Evolutionary conservation across 53 echinoderm and acorn worm genomes (phyloP).

Genomic region (Holothuria leucospilota): DNA sequence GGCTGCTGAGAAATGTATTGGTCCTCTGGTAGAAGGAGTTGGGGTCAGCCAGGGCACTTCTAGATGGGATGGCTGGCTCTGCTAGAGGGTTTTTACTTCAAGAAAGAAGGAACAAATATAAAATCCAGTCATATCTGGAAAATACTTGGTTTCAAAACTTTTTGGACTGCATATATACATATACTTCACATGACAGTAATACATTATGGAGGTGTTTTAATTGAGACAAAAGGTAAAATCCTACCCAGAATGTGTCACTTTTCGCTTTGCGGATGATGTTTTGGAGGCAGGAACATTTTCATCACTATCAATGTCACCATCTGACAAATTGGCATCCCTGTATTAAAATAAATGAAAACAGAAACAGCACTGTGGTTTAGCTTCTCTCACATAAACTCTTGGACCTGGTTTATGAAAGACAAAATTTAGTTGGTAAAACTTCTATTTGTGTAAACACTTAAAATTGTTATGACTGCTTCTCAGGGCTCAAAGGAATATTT

Average conservation of each 20-base stretch:
- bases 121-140: not conserved
- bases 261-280: conserved; percentile 6
- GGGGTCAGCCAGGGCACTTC: conserved; percentile 78
- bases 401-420: too few species aligned
- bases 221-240: too few species aligned
- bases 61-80: conserved; percentile 75
- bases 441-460: too few species aligned
- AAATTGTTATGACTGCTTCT: too few species aligned
- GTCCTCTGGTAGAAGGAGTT: conserved; percentile 92
- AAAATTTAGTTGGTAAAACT: too few species aligned
- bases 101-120: conserved; percentile 25
- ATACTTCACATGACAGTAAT: too few species aligned
- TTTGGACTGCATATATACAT: too few species aligned
- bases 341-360: not conserved
- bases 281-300: not conserved
- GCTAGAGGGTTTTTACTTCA: conserved; percentile 68
- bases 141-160: too few species aligned
- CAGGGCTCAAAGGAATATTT: too few species aligned
- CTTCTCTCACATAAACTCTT: too few species aligned
- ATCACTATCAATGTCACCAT: conserved; percentile 22
- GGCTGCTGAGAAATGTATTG: conserved; percentile 90
- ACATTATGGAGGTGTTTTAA: too few species aligned
- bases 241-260: not conserved
- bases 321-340: conserved; percentile 32
- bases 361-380: too few species aligned